Base-by-base conservation (phyloP, 2,113 vertebrate species). In the Procavia capensis region DNA sequence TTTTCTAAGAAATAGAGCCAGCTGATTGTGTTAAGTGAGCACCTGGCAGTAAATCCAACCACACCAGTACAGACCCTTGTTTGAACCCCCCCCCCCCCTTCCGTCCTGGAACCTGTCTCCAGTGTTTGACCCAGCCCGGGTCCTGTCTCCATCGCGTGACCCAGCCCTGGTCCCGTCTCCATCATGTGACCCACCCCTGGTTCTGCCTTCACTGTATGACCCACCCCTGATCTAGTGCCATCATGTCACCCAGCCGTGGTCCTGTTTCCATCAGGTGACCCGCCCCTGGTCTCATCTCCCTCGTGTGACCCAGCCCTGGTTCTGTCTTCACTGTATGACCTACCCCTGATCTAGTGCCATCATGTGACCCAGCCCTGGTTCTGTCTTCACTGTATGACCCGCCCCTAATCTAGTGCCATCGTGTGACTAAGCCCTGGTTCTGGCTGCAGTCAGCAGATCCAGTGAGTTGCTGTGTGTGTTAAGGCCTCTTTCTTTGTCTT, bases 401-500 rank as follows among this genome's bases (percentile, higher is more conserved):
- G n/a, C n/a, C n/a, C n/a, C n/a, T n/a, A n/a, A n/a, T n/a, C n/a
- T n/a, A n/a, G n/a, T n/a, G n/a, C n/a, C n/a, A n/a, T n/a, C n/a
- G n/a, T n/a, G n/a, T n/a, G n/a, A n/a, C n/a, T n/a, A n/a, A 64
- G 63, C 24, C 63, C 63, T 64, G 63, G 25, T 25, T 63, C 36
- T 64, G 81, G 59, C 54, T 64, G 59, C 29, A n/a, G 25, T 64
- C 81, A 43, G 1, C 39, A 63, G 57, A 36, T 84, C 25, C 81
- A 11, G 14, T 14, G 81, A 63, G 24, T 19, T 74, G 91, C 54
- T 82, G 83, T 63, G 97, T 91, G 97, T 63, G 86, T 98, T n/a
- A n/a, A 97, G 98, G 92, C 88, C 97, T 98, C 95, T 95, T 98
- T 98, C 98, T 93, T 97, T 97, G 82, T 97, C 64, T 97, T 97